phyloP scores from a whole-genome alignment of 2,888 invertebrate species.

The Cyaniris semiargus region DNA sequence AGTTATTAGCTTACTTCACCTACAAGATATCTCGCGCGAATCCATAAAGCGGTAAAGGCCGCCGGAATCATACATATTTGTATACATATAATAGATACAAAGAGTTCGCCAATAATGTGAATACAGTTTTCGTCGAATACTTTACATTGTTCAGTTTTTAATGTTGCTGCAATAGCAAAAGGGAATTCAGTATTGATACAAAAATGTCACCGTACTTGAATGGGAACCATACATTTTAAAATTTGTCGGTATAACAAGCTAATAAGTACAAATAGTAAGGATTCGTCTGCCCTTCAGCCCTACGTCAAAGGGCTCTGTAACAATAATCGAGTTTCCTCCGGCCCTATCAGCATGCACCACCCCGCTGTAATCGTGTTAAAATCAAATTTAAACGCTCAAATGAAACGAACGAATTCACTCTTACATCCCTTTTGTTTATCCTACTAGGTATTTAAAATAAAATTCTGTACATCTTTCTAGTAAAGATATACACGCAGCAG shows the following conservation, averaged over 20 bases:
- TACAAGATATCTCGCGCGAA: background rate
- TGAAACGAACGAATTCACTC: conserved; percentile 36
- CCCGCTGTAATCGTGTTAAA: conserved; percentile 56
- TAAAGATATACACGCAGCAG: too few species aligned
- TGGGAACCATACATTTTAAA: background rate
- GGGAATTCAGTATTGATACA: background rate
- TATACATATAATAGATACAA: background rate
- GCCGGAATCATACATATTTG: background rate
- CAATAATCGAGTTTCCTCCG: conserved; percentile 50
- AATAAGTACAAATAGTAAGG: background rate
- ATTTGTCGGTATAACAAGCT: background rate
- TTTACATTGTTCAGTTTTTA: too few species aligned
- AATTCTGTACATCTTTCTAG: too few species aligned
- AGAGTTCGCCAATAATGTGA: background rate
- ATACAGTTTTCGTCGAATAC: too few species aligned
- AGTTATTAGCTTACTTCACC: background rate
- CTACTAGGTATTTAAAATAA: too few species aligned
- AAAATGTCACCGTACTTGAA: background rate
- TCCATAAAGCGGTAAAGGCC: too few species aligned
- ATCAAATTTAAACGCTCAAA: conserved; percentile 46
- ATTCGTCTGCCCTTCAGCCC: background rate
- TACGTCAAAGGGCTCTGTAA: conserved; percentile 23
- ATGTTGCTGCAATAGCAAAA: too few species aligned
- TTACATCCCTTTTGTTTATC: conserved; percentile 10
- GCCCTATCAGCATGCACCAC: conserved; percentile 55